Conservation (phyloP, 2,797 vertebrate genomes). For the Anabas testudineus region DNA sequence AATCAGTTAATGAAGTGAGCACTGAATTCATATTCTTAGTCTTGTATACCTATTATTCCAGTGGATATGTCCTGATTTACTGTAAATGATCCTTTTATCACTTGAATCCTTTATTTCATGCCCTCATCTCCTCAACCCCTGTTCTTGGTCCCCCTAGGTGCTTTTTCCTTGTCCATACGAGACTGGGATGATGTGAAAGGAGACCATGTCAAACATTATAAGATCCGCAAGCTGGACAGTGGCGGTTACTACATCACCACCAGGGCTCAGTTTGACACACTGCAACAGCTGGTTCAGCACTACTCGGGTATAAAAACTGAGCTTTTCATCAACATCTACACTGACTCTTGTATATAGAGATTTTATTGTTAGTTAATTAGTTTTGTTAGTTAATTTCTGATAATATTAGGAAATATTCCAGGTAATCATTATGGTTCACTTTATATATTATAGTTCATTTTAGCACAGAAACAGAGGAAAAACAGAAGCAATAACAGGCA, state of each 20-base stretch:
- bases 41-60: not conserved
- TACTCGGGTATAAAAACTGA: constrained; percentile 89
- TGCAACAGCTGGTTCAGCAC: constrained; percentile 97
- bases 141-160: constrained; percentile 82
- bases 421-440: not conserved
- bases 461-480: not conserved
- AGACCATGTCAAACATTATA: constrained; percentile 99
- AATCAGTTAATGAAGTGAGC: not conserved
- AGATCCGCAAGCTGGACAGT: constrained; percentile 98
- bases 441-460: not conserved
- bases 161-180: constrained; percentile 97
- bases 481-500: not conserved
- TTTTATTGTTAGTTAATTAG: too few relatives aligned
- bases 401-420: not conserved
- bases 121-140: not conserved
- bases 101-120: not conserved
- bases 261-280: constrained; percentile 95
- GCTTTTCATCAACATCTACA: too few relatives aligned
- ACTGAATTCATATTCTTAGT: not conserved
- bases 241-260: constrained; percentile 99
- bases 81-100: not conserved
- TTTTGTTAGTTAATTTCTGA: not conserved
- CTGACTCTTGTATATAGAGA: too few relatives aligned
- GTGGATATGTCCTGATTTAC: not conserved
- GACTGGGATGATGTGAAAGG: constrained; percentile 98